These are phyloP conservation scores for Druon quercuslanigerum DNA, from an alignment of 1,140 invertebrate genomes.

Conservation along the genomic window DNA sequence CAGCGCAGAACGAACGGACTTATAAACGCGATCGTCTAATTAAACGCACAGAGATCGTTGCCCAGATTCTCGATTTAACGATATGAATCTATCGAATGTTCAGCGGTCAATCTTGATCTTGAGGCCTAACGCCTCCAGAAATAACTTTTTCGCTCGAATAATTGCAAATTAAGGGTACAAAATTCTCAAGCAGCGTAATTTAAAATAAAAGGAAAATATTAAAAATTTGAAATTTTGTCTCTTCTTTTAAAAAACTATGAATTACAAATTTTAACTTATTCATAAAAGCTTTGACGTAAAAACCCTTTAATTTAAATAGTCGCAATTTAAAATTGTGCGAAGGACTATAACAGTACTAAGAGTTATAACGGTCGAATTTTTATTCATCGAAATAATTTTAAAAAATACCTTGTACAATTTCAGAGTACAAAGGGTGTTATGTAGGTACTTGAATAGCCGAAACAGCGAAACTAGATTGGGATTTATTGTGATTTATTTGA, in stretches of 20 bases:
- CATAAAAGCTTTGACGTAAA: too few species aligned
- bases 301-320: too few species aligned
- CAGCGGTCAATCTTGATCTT: neutral
- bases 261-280: too few species aligned
- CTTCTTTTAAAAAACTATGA: too few species aligned
- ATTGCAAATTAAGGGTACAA: neutral
- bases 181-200: neutral
- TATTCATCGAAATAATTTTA: too few species aligned
- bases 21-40: slow-evolving; percentile 12
- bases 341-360: too few species aligned
- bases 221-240: neutral
- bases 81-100: neutral
- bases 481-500: neutral
- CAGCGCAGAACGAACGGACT: neutral
- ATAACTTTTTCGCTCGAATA: neutral
- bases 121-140: slow-evolving; percentile 1
- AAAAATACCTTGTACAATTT: too few species aligned
- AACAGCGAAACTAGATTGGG: too few species aligned
- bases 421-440: too few species aligned
- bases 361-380: too few species aligned
- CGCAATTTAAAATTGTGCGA: too few species aligned
- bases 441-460: too few species aligned
- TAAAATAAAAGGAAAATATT: neutral
- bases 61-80: neutral
- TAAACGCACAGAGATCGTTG: slow-evolving; percentile 8